A percentile compares a stretch with the other conserved stretches of the same genome.
Conservation (phyloP, 2,888 invertebrate genomes). For the Ecliptopera silaceata region DNA sequence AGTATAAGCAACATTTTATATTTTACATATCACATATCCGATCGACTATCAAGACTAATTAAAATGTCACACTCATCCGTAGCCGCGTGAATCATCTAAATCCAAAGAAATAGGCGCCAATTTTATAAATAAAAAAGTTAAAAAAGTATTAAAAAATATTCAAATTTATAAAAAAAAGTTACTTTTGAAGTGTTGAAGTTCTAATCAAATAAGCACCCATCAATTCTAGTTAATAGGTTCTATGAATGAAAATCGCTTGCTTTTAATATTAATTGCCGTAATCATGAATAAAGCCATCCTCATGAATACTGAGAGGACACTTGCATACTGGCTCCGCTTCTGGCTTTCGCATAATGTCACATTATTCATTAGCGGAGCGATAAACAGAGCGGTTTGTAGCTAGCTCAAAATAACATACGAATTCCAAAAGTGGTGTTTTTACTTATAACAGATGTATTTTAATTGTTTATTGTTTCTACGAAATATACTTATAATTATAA, state of each 20-base stretch:
- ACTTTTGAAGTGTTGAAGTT: too few relatives aligned
- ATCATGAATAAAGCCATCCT: conserved; percentile 55
- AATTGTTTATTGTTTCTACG: too few relatives aligned
- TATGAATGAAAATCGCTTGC: conserved; percentile 34
- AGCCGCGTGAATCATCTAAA: background rate
- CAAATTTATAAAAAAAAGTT: too few relatives aligned
- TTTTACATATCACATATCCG: too few relatives aligned
- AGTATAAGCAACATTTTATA: too few relatives aligned
- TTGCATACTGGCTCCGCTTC: conserved; percentile 56
- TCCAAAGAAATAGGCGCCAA: background rate
- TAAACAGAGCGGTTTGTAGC: background rate
- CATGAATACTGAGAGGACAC: conserved; percentile 66
- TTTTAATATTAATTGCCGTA: conserved; percentile 39
- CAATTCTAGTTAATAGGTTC: conserved; percentile 1
- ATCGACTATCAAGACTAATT: background rate
- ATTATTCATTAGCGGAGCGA: conserved; percentile 1
- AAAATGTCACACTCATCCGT: background rate
- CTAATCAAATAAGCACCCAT: too few relatives aligned
- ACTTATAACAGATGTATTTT: too few relatives aligned
- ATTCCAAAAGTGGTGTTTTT: too few relatives aligned
- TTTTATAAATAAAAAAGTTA: too few relatives aligned
- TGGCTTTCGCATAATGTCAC: conserved; percentile 47
- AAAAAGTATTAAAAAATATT: too few relatives aligned
- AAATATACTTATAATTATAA: too few relatives aligned
- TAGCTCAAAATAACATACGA: background rate